Evolutionary conservation across 2,888 invertebrate genomes (phyloP), one percentile per base, ranked within the genome.

Genomic region (Ariolimax columbianus): DNA sequence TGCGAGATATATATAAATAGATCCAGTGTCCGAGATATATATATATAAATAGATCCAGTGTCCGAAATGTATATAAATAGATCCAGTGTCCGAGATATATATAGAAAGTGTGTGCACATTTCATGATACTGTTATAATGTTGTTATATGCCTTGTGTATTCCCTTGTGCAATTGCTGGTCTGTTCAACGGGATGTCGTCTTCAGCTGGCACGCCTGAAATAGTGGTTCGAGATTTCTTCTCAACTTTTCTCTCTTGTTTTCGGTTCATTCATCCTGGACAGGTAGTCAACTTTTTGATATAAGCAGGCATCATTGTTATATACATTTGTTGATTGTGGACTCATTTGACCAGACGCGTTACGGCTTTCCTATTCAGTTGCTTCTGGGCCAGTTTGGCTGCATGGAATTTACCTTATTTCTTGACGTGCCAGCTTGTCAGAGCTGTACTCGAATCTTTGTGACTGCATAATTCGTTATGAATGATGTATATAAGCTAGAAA

Each of bases 211-310:
- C 83, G 23, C 82, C 84, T 51, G 84, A 84, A 73, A 82, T 84
- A 23, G 77, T 84, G 73, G 82, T 86, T 78, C 84, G 87, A 81
- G 85, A 87, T 70, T 82, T 87, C 82, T 78, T 87, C 84, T 84
- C 87, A 68, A 83, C 86, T 70, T 86, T 87, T 85, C 73, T 87
- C 33, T 87, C 87, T 86, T 85, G 87, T 75, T 87, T 87, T 85
- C 87, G 77, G 77, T 87, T 87, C 75, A 63, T 84, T 73, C 86
- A 86, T 73, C 87, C 86, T n/a, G 78, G 77, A 43, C 84, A 87
- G 87, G 87, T 87, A 87, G 84, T 30, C 77, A n/a, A n/a, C 51
- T n/a, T 68, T 77, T 51, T 68, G 33, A 38, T 63, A 51, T 83
- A 83, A 36, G 3, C 33, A 36, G 33, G n/a, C 51, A 17, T 59